Percentiles rank a stretch among this genome's conserved stretches.
Conservation (phyloP, 2,113 vertebrate genomes). For the Motacilla alba region DNA sequence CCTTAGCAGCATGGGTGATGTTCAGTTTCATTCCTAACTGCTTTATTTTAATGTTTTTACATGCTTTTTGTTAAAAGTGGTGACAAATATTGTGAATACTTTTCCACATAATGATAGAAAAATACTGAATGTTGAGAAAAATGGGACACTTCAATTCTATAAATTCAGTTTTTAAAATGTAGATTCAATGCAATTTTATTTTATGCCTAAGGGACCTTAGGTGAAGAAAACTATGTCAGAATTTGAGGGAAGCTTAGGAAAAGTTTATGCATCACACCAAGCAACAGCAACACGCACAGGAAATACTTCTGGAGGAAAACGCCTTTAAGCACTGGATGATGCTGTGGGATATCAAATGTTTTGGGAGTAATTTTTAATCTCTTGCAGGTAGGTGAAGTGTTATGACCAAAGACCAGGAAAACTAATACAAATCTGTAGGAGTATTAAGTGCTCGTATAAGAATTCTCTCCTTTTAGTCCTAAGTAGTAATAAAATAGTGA, state of each 20-base stretch:
- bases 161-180: background rate
- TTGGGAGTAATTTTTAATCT: background rate
- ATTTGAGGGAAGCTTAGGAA: background rate
- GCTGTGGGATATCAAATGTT: background rate
- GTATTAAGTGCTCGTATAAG: conserved; percentile 18
- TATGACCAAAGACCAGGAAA: background rate
- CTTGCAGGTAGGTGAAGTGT: background rate
- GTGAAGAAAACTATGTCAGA: background rate
- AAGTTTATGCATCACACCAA: background rate
- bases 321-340: background rate
- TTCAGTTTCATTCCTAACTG: conserved; percentile 52
- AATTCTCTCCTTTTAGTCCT: conserved; percentile 44
- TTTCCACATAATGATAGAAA: background rate
- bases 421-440: background rate
- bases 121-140: background rate
- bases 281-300: background rate
- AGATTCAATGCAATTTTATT: background rate
- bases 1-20: background rate
- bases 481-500: conserved; percentile 19
- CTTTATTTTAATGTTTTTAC: conserved; percentile 28
- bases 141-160: background rate
- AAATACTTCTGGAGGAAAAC: background rate
- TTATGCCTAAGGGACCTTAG: background rate
- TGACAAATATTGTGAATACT: background rate
- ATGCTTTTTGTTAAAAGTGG: background rate